A percentile compares a stretch with the other conserved stretches of the same genome.
Conservation (phyloP, 2,888 invertebrate genomes). For the Hermodice carunculata region DNA sequence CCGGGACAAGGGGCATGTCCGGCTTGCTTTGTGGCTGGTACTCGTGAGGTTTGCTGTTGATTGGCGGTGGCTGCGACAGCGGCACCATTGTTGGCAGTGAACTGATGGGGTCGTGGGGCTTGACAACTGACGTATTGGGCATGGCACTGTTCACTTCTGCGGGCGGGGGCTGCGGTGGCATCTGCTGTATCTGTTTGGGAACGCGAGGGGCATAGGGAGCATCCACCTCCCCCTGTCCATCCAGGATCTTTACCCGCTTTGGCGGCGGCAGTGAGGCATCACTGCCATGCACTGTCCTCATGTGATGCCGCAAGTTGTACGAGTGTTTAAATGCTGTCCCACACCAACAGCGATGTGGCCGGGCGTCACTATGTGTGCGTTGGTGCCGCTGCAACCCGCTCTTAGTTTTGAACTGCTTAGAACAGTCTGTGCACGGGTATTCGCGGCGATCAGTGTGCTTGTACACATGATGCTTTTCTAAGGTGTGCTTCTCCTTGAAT, state of each 20-base stretch:
- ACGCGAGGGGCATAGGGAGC: too few species aligned
- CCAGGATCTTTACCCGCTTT: constrained; percentile 47
- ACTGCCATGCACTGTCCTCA: constrained; percentile 48
- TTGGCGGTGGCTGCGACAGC: too few species aligned
- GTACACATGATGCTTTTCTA: constrained; percentile 66
- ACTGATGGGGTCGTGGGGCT: too few species aligned
- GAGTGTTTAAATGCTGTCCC: constrained; percentile 49
- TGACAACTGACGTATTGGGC: too few species aligned
- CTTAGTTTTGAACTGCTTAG: constrained; percentile 53
- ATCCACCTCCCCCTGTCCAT: too few species aligned
- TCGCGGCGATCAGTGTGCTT: constrained; percentile 64
- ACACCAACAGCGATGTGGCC: constrained; percentile 52
- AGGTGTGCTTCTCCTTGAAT: constrained; percentile 66
- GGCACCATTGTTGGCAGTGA: too few species aligned
- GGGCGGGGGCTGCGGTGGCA: too few species aligned
- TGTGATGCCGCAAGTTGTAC: constrained; percentile 55
- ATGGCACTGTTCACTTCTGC: too few species aligned
- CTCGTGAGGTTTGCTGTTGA: too few species aligned
- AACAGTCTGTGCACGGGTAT: constrained; percentile 58
- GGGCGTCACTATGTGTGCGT: constrained; percentile 45
- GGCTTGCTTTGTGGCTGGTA: too few species aligned
- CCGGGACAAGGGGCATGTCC: too few species aligned
- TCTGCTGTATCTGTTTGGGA: too few species aligned
- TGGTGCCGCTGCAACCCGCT: constrained; percentile 49
- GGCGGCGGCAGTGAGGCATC: constrained; percentile 50